Evolutionary conservation across 2,113 vertebrate genomes (phyloP).

Genomic region (Actenoides hombroni): DNA sequence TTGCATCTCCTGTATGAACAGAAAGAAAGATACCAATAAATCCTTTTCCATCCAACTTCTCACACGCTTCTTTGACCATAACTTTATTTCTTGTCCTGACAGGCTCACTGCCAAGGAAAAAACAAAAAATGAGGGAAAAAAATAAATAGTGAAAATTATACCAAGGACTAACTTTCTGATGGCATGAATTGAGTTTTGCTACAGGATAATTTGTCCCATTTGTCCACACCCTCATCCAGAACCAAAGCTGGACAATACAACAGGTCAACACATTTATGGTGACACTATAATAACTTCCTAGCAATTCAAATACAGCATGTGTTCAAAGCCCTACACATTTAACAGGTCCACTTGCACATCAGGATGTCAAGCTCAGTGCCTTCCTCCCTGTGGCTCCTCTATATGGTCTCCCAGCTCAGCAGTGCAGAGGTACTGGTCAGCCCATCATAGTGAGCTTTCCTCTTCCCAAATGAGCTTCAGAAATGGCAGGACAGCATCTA

Average conservation of each 20-base stretch:
- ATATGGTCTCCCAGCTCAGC: background rate
- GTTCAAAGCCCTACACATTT: background rate
- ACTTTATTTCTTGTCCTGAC: background rate
- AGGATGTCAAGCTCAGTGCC: background rate
- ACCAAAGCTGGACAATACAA: background rate
- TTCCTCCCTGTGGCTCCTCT: background rate
- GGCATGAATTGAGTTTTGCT: background rate
- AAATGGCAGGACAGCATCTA: background rate
- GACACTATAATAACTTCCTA: background rate
- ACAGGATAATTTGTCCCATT: background rate
- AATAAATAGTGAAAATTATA: background rate
- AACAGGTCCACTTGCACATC: background rate
- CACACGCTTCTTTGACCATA: background rate
- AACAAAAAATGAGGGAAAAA: too few species aligned
- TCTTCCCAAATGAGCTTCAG: background rate
- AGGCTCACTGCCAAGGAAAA: background rate
- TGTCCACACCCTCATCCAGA: background rate
- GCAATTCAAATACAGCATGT: background rate
- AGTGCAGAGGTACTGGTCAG: rapidly evolving
- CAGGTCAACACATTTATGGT: background rate
- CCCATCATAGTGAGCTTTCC: background rate
- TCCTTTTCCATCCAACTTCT: background rate
- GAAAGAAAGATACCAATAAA: background rate
- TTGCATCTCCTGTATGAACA: background rate
- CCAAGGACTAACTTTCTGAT: background rate